Base-by-base conservation (phyloP, 2,113 vertebrate species). In the Sylvia atricapilla region DNA sequence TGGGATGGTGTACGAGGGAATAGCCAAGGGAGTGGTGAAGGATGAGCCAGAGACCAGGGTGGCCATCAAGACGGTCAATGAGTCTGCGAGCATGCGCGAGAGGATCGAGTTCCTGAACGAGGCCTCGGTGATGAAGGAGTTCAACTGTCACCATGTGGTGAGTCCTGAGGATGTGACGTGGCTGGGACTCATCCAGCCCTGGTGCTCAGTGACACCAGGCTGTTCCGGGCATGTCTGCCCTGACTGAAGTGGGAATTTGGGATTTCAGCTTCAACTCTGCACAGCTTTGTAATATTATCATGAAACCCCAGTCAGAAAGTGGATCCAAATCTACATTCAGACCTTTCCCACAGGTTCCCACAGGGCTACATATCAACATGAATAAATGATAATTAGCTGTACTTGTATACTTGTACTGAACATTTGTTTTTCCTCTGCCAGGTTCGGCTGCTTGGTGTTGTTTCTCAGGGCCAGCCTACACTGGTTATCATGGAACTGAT, bases 401-500 rank as follows among this genome's bases (percentile, higher is more conserved):
- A 4, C 53, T 43, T 24, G 15, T 35, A 5, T 55, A 15, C 33
- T 67, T 46, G 31, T 23, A 21, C 9, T 37, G 27, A 76, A 28
- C 1, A 2, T 41, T 68, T 56, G n/a, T 35, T 82, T 87, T 33
- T 37, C 31, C 60, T 55, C 39, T 94, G 92, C 22, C 87, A 99
- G 99, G 99, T 99, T 94, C 98, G 99, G 37, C 97, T 99, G 87
- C 98, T 99, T 93, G 99, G 99, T 3, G 99, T 99, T 90, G 99
- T 99, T 91, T 99, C 99, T 77, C 99, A 99, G 97, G 99, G 99
- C 87, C 99, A 99, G 96, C 99, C 99, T 31, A 99, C 99, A 1
- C 97, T 99, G 97, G 99, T 99, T 96, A 99, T 99, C 94, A 99
- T 99, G 99, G 99, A 99, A 95, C 98, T 99, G 96, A 99, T 99